Base-by-base conservation (phyloP, 2,797 vertebrate species). In the Botia almorhae region DNA sequence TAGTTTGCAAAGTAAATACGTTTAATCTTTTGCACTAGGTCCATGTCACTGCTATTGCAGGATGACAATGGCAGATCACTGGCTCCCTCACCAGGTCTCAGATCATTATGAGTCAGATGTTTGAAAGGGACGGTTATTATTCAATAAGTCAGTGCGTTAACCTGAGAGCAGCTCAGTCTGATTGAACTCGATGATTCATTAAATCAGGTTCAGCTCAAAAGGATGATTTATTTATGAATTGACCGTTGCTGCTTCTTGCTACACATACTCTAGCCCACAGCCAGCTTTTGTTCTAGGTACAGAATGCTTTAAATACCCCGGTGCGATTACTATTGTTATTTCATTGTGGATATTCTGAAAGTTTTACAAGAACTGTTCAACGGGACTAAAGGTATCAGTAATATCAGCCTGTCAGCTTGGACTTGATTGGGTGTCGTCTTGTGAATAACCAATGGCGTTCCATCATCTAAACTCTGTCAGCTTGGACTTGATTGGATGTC, bases 1-100 rank as follows among this genome's bases (percentile, higher is more conserved):
- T 46, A n/a, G n/a, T 74, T 74, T 48, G 14, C n/a, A 3, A 75
- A 74, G 11, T 19, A 58, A 58, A 72, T n/a, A n/a, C 19, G 6
- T 1, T 5, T 13, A 3, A n/a, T 56, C 50, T 67, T n/a, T 4
- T 55, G 50, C 43, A 11, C 19, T 17, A 0, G 43, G 3, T 19
- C 55, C 3, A 8, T 58, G 39, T 14, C 39, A 60, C 21, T 7
- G 36, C 21, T 4, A 17, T 3, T 69, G 55, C 17, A 33, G 21
- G 4, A 55, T 48, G 21, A 60, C 21, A 19, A 58, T 69, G 23
- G 56, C 23, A 60, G 23, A 26, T 26, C 43, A 46, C 7, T 46
- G 10, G 10, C 43, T 46, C 43, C 11, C 16, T 50, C 51, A 17
- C 58, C 26, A 64, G 46, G 16, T n/a, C 8, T 63, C 21, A 60